These are phyloP conservation scores for Oligia strigilis DNA, from an alignment of 2,888 invertebrate genomes.

Conservation along the genomic window DNA sequence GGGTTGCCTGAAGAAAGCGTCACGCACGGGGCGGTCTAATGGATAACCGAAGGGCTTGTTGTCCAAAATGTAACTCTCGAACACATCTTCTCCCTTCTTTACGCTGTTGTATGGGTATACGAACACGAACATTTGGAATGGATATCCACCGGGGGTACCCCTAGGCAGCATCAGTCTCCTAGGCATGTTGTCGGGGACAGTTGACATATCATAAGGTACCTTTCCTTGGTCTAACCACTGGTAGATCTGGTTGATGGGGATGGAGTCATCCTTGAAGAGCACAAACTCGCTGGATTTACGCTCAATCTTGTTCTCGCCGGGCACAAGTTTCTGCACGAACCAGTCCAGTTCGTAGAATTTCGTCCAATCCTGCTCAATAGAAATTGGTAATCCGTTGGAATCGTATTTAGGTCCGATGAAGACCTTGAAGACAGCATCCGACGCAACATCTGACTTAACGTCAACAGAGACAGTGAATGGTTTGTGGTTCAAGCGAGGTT, in stretches of 20 bases:
- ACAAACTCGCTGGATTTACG: slow-evolving; percentile 92
- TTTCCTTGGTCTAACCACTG: slow-evolving; percentile 89
- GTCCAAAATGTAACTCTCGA: slow-evolving; percentile 81
- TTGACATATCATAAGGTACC: slow-evolving; percentile 89
- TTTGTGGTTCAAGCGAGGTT: slow-evolving; percentile 93
- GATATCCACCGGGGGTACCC: slow-evolving; percentile 92
- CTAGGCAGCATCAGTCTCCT: slow-evolving; percentile 93
- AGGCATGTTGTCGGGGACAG: slow-evolving; percentile 91
- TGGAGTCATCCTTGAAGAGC: slow-evolving; percentile 91
- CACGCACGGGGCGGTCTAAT: slow-evolving; percentile 89
- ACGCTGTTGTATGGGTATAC: slow-evolving; percentile 89
- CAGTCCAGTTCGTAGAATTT: slow-evolving; percentile 92
- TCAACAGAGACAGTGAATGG: slow-evolving; percentile 91
- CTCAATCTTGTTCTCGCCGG: slow-evolving; percentile 92
- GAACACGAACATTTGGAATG: slow-evolving; percentile 92
- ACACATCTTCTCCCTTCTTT: slow-evolving; percentile 76
- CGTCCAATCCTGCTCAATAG: slow-evolving; percentile 89
- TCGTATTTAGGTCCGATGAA: slow-evolving; percentile 94
- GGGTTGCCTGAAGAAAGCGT: slow-evolving; percentile 86
- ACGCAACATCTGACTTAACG: slow-evolving; percentile 90
- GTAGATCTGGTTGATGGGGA: slow-evolving; percentile 91
- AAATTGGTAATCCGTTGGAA: slow-evolving; percentile 86
- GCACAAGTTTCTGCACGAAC: slow-evolving; percentile 90
- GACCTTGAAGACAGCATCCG: slow-evolving; percentile 91
- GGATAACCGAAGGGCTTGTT: slow-evolving; percentile 90